Percentiles rank a stretch among this genome's conserved stretches.
Evolutionary conservation across 2,797 vertebrate species (phyloP).

Genomic region (Rhadinocentrus ornatus): DNA sequence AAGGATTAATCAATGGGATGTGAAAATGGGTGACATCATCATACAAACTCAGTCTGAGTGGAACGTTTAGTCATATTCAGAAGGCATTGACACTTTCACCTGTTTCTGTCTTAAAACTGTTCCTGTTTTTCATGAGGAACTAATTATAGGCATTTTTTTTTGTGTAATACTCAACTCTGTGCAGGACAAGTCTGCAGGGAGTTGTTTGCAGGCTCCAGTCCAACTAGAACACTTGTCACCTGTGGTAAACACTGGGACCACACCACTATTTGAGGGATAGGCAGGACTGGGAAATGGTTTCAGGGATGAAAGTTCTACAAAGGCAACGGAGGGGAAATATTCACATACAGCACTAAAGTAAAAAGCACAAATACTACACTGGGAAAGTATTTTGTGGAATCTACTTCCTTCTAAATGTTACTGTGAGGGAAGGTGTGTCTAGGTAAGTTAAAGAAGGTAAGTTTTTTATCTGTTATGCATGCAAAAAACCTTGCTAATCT

Average conservation of each 20-base stretch:
- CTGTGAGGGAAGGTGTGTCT: background rate
- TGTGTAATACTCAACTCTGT: constrained; percentile 16
- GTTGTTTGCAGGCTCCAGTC: constrained; percentile 30
- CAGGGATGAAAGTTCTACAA: background rate
- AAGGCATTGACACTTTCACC: constrained; percentile 36
- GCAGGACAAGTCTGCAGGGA: constrained; percentile 20
- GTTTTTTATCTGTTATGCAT: no score
- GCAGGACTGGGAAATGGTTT: background rate
- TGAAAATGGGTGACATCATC: constrained; percentile 76
- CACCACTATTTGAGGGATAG: constrained; percentile 1
- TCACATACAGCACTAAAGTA: background rate
- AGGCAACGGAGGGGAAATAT: background rate
- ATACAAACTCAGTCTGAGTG: constrained; percentile 49
- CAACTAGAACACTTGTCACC: constrained; percentile 37
- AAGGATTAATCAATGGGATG: constrained; percentile 78
- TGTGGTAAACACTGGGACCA: constrained; percentile 42
- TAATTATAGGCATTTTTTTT: constrained; percentile 30
- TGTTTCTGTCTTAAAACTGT: constrained; percentile 31
- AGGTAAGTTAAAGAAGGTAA: background rate
- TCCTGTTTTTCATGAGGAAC: constrained; percentile 45
- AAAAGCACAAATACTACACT: background rate
- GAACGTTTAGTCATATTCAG: constrained; percentile 45
- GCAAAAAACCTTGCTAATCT: background rate
- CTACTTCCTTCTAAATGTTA: background rate
- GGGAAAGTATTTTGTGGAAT: no score